phyloP scores from a whole-genome alignment of 2,888 invertebrate species.

The Desoria tigrina region DNA sequence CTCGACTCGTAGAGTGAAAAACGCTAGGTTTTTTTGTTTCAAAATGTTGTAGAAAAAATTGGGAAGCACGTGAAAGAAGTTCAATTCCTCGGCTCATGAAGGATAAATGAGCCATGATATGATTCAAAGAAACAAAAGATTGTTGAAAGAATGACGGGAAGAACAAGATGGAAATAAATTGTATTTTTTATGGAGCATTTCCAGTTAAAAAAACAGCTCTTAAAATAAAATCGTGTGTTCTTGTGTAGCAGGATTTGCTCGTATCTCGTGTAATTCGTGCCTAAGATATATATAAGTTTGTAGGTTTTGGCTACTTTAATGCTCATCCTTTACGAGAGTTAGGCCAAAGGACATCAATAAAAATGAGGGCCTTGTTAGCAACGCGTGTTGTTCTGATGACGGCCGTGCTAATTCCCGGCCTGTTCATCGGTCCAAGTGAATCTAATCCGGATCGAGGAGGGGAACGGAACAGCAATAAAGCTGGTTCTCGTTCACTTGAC shows the following conservation, averaged over 20 bases:
- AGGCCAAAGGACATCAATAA: constrained; percentile 14
- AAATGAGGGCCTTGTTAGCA: constrained; percentile 41
- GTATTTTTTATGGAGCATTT: not conserved
- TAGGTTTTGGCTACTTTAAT: constrained; percentile 3
- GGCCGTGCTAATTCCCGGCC: constrained; percentile 40
- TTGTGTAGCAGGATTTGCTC: no score
- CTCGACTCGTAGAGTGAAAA: no score
- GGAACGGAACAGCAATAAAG: no score
- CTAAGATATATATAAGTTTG: no score
- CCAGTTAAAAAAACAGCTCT: no score
- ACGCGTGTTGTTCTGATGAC: constrained; percentile 28
- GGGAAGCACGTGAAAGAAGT: not conserved
- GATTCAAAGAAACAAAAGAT: not conserved
- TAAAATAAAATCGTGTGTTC: no score
- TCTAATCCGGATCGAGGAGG: constrained; percentile 36
- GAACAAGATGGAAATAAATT: constrained; percentile 9
- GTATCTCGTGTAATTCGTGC: no score
- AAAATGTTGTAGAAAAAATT: no score
- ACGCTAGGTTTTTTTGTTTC: no score
- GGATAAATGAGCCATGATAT: constrained; percentile 3
- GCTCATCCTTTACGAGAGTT: not conserved
- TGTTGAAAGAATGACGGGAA: not conserved
- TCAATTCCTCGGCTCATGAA: not conserved
- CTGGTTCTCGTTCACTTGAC: no score
- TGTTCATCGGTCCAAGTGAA: constrained; percentile 27